Evolutionary conservation across 2,113 vertebrate genomes (phyloP).

Genomic region (Petrocephalus microphthalmus): DNA sequence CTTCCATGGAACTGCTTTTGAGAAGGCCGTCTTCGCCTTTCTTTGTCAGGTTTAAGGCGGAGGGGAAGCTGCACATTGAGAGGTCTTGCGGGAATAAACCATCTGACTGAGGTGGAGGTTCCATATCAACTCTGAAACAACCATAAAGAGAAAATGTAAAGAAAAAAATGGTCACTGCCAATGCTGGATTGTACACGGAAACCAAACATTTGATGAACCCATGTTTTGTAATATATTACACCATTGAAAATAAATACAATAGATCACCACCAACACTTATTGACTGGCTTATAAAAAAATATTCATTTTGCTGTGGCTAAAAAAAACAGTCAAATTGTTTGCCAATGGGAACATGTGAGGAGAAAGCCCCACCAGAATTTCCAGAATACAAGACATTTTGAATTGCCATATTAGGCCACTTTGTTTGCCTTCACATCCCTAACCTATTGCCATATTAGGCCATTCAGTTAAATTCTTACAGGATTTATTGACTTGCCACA

Average conservation of each 20-base stretch:
- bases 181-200: background rate
- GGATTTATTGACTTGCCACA: background rate
- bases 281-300: background rate
- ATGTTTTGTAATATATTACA: background rate
- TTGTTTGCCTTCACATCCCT: background rate
- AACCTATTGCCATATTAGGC: background rate
- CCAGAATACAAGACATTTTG: background rate
- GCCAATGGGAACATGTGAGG: background rate
- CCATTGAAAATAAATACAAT: background rate
- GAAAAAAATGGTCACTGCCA: background rate
- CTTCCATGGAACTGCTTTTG: slow-evolving; percentile 41
- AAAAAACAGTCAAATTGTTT: background rate
- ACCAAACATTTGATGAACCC: background rate
- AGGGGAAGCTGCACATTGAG: slow-evolving; percentile 48
- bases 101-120: slow-evolving; percentile 54
- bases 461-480: background rate
- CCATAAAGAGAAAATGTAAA: background rate
- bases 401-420: background rate
- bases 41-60: slow-evolving; percentile 51
- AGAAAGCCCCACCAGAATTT: background rate
- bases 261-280: background rate
- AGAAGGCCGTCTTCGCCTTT: slow-evolving; percentile 49
- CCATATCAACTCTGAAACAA: slow-evolving; percentile 60
- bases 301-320: background rate
- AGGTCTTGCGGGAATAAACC: slow-evolving; percentile 63